phyloP scores from a whole-genome alignment of 2,113 vertebrate genomes.

The Xyliphius kryptos region DNA sequence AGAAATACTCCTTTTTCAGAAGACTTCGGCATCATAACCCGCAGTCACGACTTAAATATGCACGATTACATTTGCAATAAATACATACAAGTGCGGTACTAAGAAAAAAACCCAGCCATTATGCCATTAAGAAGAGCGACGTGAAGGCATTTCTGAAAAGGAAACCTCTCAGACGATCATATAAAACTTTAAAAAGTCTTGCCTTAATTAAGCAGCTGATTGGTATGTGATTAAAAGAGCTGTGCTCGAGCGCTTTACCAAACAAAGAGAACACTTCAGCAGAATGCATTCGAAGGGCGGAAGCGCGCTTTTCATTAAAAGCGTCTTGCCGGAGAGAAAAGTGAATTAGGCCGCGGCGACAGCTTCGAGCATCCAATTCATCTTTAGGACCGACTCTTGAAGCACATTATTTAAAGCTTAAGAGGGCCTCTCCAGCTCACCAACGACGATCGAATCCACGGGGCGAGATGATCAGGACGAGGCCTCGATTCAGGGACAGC shows the following conservation, averaged over 20 bases:
- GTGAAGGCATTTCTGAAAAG: too few relatives aligned
- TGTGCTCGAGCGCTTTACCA: slow-evolving; percentile 17
- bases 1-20: too few relatives aligned
- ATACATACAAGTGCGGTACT: too few relatives aligned
- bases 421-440: slow-evolving; percentile 26
- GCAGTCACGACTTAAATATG: too few relatives aligned
- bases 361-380: slow-evolving; percentile 36
- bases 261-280: slow-evolving; percentile 29
- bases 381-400: slow-evolving; percentile 31
- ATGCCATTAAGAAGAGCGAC: too few relatives aligned
- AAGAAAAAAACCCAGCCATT: too few relatives aligned
- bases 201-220: slow-evolving; percentile 20
- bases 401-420: slow-evolving; percentile 36
- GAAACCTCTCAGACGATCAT: too few relatives aligned
- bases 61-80: too few relatives aligned
- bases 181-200: slow-evolving; percentile 23
- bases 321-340: slow-evolving; percentile 30
- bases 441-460: not conserved
- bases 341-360: slow-evolving; percentile 28
- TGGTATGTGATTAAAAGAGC: slow-evolving; percentile 27
- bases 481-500: slow-evolving; percentile 16
- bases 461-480: slow-evolving; percentile 18
- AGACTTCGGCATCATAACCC: too few relatives aligned
- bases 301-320: slow-evolving; percentile 34
- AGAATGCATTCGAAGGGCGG: slow-evolving; percentile 24